These are phyloP conservation scores for Tinea trinotella DNA, from an alignment of 2,888 invertebrate genomes.

Conservation along the genomic window DNA sequence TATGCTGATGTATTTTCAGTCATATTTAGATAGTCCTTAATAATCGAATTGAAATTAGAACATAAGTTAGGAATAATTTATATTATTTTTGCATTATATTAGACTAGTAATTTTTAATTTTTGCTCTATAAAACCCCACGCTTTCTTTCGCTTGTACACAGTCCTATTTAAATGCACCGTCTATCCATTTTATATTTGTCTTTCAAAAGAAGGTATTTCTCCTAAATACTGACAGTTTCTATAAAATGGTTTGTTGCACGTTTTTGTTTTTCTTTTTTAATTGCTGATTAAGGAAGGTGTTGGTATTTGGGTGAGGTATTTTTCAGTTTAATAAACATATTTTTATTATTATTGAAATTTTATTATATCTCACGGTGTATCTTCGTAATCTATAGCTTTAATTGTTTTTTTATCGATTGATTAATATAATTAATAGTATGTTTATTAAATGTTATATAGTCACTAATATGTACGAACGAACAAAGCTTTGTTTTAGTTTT, in stretches of 20 bases:
- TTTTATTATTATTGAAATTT: slow-evolving; percentile 1
- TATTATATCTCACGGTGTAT: too few species aligned
- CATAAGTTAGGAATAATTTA: too few species aligned
- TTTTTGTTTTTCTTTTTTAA: slow-evolving; percentile 35
- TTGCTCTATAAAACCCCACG: too few species aligned
- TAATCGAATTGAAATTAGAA: too few species aligned
- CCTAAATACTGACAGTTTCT: slow-evolving; percentile 69
- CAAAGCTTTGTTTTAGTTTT: slow-evolving; percentile 39
- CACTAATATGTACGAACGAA: slow-evolving; percentile 38
- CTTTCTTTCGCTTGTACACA: too few species aligned
- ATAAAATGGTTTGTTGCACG: slow-evolving; percentile 43
- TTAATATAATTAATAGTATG: background rate
- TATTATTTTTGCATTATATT: too few species aligned
- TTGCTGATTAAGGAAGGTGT: slow-evolving; percentile 52
- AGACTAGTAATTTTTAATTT: too few species aligned
- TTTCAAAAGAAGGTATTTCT: slow-evolving; percentile 43
- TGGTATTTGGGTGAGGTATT: slow-evolving; percentile 69
- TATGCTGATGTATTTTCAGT: too few species aligned
- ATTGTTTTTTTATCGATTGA: background rate
- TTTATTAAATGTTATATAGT: background rate
- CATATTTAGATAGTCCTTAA: too few species aligned
- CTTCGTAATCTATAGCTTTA: too few species aligned
- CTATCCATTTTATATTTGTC: slow-evolving; percentile 24
- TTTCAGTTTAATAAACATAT: slow-evolving; percentile 50
- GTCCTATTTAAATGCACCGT: slow-evolving; percentile 37